Conservation (phyloP, 2,113 vertebrate species). For the Semnopithecus entellus region DNA sequence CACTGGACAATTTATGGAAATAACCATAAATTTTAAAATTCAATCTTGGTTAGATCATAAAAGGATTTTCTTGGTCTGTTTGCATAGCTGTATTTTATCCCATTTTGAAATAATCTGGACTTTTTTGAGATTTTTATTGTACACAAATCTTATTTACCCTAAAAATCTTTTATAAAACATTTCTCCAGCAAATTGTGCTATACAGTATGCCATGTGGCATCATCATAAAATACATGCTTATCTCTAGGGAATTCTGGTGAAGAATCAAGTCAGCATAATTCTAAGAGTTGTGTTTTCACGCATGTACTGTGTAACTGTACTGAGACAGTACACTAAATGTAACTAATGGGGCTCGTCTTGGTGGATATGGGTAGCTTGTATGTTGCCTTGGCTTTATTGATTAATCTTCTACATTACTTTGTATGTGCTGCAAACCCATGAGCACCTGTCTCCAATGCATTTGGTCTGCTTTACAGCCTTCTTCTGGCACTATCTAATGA, state of each 20-base stretch:
- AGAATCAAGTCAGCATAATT: not conserved
- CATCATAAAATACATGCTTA: not conserved
- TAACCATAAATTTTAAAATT: constrained; percentile 49
- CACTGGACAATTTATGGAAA: not conserved
- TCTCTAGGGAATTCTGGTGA: not conserved
- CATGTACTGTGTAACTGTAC: not conserved
- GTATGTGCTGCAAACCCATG: not conserved
- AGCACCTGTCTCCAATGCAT: constrained; percentile 39
- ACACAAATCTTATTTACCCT: not conserved
- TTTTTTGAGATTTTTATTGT: not conserved
- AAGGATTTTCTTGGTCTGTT: constrained; percentile 55
- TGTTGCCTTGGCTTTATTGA: not conserved
- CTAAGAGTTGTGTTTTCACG: not conserved
- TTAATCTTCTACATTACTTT: not conserved
- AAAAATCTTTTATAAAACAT: constrained; percentile 17
- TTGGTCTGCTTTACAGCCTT: not conserved
- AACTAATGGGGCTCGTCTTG: not conserved
- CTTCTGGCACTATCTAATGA: constrained; percentile 50
- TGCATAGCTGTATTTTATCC: constrained; percentile 50
- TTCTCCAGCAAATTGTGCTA: not conserved
- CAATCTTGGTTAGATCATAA: constrained; percentile 7
- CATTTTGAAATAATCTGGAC: not conserved
- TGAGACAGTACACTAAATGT: not conserved
- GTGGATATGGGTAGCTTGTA: not conserved
- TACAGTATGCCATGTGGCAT: not conserved